Evolutionary conservation across 2,888 invertebrate genomes (phyloP).

Genomic region (Apamea epomidion): DNA sequence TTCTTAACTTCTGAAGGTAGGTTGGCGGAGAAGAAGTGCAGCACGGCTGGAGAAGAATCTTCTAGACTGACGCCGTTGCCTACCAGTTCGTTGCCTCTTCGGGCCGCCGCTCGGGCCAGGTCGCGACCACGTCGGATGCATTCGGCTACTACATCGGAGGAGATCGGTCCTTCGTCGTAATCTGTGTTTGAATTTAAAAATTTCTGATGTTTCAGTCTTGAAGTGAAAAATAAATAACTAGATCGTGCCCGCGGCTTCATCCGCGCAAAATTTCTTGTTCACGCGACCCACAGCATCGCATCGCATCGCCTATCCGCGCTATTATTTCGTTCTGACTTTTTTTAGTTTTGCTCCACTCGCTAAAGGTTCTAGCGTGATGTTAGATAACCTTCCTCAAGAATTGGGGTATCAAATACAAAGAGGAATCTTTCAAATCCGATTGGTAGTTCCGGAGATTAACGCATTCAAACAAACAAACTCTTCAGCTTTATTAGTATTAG

Average conservation of each 20-base stretch:
- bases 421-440: too few species aligned
- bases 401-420: not conserved
- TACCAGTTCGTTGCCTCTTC: conserved; percentile 81
- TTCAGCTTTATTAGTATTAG: too few species aligned
- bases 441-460: too few species aligned
- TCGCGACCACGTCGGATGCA: conserved; percentile 83
- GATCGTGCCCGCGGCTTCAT: not conserved
- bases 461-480: too few species aligned
- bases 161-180: conserved; percentile 88
- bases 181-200: conserved; percentile 39
- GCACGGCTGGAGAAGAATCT: conserved; percentile 79
- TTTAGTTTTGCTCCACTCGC: not conserved
- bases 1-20: conserved; percentile 79
- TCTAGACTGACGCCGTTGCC: conserved; percentile 80
- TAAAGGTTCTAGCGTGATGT: not conserved
- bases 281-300: not conserved
- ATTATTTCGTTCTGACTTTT: not conserved
- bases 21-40: conserved; percentile 83
- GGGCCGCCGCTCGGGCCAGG: conserved; percentile 77
- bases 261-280: not conserved
- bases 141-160: conserved; percentile 90
- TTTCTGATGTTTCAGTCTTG: not conserved
- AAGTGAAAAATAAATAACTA: too few species aligned
- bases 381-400: not conserved
- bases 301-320: not conserved